phyloP scores from a whole-genome alignment of 2,113 vertebrate species.

The Paradoxurus hermaphroditus region DNA sequence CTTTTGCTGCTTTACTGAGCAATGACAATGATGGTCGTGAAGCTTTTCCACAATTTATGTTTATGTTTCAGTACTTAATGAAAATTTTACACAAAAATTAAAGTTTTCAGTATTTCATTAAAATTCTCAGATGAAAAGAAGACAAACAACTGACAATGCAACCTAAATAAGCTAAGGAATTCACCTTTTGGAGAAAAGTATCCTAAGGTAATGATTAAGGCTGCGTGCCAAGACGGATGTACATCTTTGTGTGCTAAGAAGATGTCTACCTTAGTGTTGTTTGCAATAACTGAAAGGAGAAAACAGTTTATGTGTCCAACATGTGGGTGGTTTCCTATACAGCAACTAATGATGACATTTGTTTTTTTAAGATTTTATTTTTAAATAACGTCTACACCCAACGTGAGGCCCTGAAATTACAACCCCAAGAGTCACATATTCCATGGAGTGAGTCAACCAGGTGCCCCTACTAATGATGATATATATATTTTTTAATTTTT shows the following conservation, averaged over 20 bases:
- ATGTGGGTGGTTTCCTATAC: neutral
- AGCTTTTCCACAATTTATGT: neutral
- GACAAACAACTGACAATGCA: neutral
- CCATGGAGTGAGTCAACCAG: neutral
- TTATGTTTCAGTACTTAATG: slow-evolving; percentile 4
- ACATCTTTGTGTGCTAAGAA: neutral
- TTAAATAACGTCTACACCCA: neutral
- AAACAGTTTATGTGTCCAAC: neutral
- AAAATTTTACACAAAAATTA: neutral
- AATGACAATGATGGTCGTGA: neutral
- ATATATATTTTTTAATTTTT: neutral
- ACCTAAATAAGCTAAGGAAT: neutral
- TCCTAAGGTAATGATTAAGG: neutral
- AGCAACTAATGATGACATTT: neutral
- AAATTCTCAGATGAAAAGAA: slow-evolving; percentile 16
- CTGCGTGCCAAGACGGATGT: neutral
- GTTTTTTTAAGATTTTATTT: neutral
- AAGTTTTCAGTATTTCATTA: neutral
- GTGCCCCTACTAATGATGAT: neutral
- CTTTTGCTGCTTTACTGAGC: neutral
- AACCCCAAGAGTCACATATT: neutral
- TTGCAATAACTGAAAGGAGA: neutral
- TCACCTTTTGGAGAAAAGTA: neutral
- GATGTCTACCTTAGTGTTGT: neutral
- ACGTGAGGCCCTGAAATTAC: neutral